Conservation (phyloP, 2,888 invertebrate genomes). For the Eurytoma adleriae region DNA sequence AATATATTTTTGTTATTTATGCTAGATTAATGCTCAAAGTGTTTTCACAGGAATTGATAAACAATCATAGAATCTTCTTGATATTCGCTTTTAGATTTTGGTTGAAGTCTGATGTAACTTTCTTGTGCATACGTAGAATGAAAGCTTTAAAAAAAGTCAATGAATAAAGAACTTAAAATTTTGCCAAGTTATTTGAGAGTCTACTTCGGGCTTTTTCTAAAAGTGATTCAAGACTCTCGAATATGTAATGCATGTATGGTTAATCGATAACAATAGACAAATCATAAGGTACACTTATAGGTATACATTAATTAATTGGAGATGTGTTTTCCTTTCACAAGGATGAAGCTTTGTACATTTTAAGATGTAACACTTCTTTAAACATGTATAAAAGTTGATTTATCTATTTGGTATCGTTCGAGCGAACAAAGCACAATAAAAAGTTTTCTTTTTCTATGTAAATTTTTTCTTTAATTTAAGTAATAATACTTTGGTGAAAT, state of each 20-base stretch:
- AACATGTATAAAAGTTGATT: conserved; percentile 22
- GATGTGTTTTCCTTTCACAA: neutral
- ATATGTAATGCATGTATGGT: conserved; percentile 11
- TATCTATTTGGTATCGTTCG: conserved; percentile 15
- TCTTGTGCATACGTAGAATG: conserved; percentile 2
- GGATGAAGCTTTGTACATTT: too few species aligned
- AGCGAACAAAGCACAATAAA: conserved; percentile 33
- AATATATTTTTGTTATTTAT: conserved; percentile 37
- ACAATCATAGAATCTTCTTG: conserved; percentile 27
- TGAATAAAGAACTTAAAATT: conserved; percentile 16
- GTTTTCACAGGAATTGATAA: conserved; percentile 45
- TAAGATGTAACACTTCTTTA: neutral
- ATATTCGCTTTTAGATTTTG: conserved; percentile 20
- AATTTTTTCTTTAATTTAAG: conserved; percentile 13
- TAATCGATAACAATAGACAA: conserved; percentile 14
- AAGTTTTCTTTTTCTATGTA: conserved; percentile 10
- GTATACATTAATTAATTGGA: conserved; percentile 22
- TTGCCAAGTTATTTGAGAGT: conserved; percentile 35
- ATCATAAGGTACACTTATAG: conserved; percentile 19
- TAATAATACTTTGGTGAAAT: conserved; percentile 14
- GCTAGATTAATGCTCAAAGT: conserved; percentile 15
- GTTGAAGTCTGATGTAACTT: conserved; percentile 22
- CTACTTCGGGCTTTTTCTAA: conserved; percentile 29
- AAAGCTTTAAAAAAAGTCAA: conserved; percentile 41
- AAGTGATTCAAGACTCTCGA: conserved; percentile 23